Conservation (phyloP, 2,888 invertebrate species). For the Ophion costatus region DNA sequence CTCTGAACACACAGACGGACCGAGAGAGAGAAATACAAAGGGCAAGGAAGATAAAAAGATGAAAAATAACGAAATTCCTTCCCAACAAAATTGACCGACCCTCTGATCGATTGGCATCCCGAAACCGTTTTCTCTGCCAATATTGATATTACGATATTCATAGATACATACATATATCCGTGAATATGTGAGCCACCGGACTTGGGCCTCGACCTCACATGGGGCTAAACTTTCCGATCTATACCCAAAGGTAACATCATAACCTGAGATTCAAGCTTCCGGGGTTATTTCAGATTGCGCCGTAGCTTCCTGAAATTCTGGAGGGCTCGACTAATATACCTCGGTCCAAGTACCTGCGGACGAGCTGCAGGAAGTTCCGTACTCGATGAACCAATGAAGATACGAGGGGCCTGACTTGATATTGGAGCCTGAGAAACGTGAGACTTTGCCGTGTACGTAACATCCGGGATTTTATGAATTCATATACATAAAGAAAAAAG, state of each 20-base stretch:
- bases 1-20: too few species aligned
- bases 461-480: not conserved
- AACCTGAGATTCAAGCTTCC: constrained; percentile 46
- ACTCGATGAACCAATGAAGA: constrained; percentile 4
- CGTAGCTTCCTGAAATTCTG: constrained; percentile 13
- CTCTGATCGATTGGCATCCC: not conserved
- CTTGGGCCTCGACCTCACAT: constrained; percentile 15
- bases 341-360: constrained; percentile 14
- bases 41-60: not conserved
- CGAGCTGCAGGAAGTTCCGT: constrained; percentile 31
- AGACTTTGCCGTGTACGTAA: not conserved
- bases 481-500: not conserved
- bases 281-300: constrained; percentile 39
- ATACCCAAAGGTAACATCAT: constrained; percentile 22
- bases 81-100: not conserved
- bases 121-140: not conserved
- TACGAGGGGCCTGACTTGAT: constrained; percentile 3
- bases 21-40: not conserved
- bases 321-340: constrained; percentile 37
- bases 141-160: not conserved
- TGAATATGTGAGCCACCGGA: not conserved
- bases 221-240: constrained; percentile 30
- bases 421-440: not conserved
- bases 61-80: not conserved
- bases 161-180: not conserved